Conservation (phyloP, 2,888 invertebrate genomes). For the Rhodophaea formosa region DNA sequence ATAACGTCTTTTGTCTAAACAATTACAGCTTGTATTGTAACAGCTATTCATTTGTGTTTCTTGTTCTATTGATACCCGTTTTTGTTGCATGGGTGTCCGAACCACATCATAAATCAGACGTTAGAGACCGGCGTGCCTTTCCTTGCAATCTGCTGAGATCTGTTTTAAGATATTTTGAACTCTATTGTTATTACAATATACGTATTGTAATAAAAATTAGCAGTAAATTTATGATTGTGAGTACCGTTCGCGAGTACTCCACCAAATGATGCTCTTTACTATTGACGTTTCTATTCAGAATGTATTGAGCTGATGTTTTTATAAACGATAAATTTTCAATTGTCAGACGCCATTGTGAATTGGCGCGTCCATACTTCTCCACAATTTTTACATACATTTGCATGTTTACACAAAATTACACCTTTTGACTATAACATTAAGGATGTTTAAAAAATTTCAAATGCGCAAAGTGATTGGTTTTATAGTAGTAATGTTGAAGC, state of each 20-base stretch:
- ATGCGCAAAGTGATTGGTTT: constrained; percentile 2
- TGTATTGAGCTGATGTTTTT: constrained; percentile 63
- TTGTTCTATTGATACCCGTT: constrained; percentile 72
- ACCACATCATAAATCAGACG: constrained; percentile 77
- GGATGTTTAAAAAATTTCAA: background rate
- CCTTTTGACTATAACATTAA: constrained; percentile 8
- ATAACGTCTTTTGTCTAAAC: constrained; percentile 71
- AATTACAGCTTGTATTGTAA: constrained; percentile 76
- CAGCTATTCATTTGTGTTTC: constrained; percentile 74
- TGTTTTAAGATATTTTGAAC: constrained; percentile 34
- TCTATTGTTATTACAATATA: constrained; percentile 29
- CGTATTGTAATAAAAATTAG: constrained; percentile 19
- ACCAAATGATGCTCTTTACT: constrained; percentile 62
- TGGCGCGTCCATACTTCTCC: constrained; percentile 45
- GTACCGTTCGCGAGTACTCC: constrained; percentile 44
- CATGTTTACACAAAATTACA: constrained; percentile 19
- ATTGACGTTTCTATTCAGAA: constrained; percentile 68
- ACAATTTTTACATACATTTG: constrained; percentile 24
- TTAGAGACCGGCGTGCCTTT: constrained; percentile 45
- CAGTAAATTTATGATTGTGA: constrained; percentile 24
- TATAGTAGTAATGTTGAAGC: constrained; percentile 15
- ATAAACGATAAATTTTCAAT: constrained; percentile 69
- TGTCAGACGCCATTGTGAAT: constrained; percentile 56
- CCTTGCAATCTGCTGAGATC: constrained; percentile 30
- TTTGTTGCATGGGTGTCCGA: constrained; percentile 74